A percentile compares a stretch with the other conserved stretches of the same genome.
Evolutionary conservation across 2,888 invertebrate species (phyloP).

Genomic region (Exocentrus adspersus): DNA sequence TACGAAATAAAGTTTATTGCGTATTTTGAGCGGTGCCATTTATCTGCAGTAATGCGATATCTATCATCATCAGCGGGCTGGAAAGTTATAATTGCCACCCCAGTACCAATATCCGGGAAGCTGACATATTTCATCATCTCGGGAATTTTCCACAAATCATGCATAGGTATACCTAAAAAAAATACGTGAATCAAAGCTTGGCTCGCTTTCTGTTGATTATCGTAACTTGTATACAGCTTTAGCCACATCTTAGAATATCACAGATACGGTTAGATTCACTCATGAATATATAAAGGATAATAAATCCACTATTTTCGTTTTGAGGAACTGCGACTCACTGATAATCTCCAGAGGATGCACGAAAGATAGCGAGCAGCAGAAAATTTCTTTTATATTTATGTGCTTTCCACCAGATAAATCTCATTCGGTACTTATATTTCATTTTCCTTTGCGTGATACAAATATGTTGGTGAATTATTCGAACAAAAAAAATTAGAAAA

Average conservation of each 20-base stretch:
- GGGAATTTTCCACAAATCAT: too few species aligned
- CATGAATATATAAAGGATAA: not conserved
- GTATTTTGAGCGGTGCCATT: conserved; percentile 10
- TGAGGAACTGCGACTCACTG: not conserved
- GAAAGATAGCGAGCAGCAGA: not conserved
- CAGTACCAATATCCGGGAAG: not conserved
- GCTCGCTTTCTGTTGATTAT: too few species aligned
- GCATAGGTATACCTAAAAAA: too few species aligned
- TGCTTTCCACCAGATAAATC: not conserved
- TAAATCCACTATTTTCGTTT: not conserved
- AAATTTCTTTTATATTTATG: conserved; percentile 3
- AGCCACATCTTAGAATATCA: not conserved
- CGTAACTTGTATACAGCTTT: not conserved
- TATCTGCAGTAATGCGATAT: conserved; percentile 8
- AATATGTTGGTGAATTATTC: too few species aligned
- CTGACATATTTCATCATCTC: not conserved
- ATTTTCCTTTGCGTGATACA: not conserved
- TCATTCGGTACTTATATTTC: not conserved
- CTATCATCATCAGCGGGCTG: not conserved
- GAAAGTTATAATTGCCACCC: conserved; percentile 1
- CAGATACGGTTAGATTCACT: not conserved
- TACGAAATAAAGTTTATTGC: not conserved
- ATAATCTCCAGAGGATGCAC: not conserved
- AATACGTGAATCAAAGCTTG: too few species aligned
- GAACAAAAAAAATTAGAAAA: too few species aligned